Percentiles rank a stretch among this genome's conserved stretches.
These are phyloP conservation scores for Onthophagus taurus DNA, from an alignment of 1,140 invertebrate species.

Conservation along the genomic window DNA sequence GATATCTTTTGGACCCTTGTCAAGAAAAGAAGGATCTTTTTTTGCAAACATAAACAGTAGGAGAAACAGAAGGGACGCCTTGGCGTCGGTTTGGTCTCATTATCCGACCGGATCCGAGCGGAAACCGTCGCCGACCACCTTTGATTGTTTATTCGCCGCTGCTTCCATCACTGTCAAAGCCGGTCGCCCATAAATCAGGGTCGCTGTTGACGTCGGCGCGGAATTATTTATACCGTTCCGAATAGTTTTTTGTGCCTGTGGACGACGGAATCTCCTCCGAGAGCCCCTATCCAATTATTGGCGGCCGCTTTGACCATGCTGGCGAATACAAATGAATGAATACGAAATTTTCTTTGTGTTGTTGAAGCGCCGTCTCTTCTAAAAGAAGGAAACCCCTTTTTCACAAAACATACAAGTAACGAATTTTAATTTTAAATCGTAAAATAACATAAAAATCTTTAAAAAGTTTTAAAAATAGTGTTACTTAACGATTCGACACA, in stretches of 20 bases:
- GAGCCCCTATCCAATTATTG: conserved; percentile 26
- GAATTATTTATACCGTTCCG: conserved; percentile 29
- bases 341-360: conserved; percentile 17
- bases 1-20: too few species aligned
- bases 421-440: too few species aligned
- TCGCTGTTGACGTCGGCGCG: conserved; percentile 19
- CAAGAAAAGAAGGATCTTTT: too few species aligned
- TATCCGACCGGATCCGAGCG: conserved; percentile 20
- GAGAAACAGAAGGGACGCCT: too few species aligned
- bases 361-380: too few species aligned
- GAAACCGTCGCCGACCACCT: conserved; percentile 21
- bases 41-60: too few species aligned
- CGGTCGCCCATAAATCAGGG: conserved; percentile 29
- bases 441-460: too few species aligned
- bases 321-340: conserved; percentile 18
- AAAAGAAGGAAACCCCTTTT: too few species aligned
- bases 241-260: conserved; percentile 20
- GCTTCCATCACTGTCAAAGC: conserved; percentile 31
- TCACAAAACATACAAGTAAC: too few species aligned
- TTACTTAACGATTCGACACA: too few species aligned
- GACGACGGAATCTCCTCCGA: conserved; percentile 11
- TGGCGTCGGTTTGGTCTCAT: conserved; percentile 22
- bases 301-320: conserved; percentile 20
- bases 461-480: too few species aligned
- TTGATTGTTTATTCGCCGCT: conserved; percentile 33